Conservation (phyloP, 1,140 invertebrate genomes). For the Ooceraea biroi region DNA sequence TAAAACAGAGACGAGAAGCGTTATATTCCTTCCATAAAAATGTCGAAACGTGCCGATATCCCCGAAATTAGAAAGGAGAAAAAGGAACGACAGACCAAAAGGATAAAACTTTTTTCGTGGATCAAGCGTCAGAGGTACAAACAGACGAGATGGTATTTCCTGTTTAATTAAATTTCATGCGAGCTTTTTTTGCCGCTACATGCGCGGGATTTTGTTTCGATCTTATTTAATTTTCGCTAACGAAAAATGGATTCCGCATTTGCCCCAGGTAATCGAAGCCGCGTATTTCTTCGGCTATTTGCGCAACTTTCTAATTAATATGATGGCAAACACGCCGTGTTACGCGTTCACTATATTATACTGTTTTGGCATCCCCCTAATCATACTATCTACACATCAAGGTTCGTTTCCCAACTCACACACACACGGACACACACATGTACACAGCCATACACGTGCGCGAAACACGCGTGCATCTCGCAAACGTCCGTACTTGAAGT, state of each 20-base stretch:
- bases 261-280: not conserved
- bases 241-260: not conserved
- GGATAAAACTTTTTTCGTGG: not conserved
- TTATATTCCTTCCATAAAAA: conserved; percentile 24
- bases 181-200: not conserved
- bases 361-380: not conserved
- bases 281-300: too few relatives aligned
- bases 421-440: not conserved
- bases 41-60: not conserved
- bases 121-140: not conserved
- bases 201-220: not conserved
- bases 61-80: not conserved
- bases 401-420: not conserved
- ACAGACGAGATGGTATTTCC: not conserved
- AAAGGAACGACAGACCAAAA: too few relatives aligned
- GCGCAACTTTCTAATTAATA: too few relatives aligned
- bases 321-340: not conserved
- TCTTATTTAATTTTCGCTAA: not conserved
- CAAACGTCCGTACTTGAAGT: conserved; percentile 29
- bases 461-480: not conserved
- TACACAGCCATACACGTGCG: not conserved
- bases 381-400: not conserved
- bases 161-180: not conserved
- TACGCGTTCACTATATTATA: too few relatives aligned
- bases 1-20: conserved; percentile 9